These are phyloP conservation scores for Tolypeutes matacus DNA, from an alignment of 2,797 vertebrate species.

Conservation along the genomic window DNA sequence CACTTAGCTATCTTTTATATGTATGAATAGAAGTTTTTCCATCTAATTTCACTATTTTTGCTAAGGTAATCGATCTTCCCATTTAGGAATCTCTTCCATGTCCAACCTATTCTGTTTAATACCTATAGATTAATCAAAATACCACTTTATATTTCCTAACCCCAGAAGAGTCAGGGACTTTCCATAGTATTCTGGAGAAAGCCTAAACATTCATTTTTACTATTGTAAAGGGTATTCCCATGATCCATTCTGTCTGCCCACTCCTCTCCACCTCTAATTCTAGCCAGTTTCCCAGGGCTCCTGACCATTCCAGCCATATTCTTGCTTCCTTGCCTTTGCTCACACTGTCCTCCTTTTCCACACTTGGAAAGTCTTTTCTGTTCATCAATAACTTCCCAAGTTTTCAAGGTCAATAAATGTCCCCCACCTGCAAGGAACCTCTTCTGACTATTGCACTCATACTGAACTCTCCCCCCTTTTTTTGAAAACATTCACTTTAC, in stretches of 20 bases:
- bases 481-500: neutral
- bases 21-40: neutral
- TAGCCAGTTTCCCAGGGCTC: neutral
- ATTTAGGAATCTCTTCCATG: neutral
- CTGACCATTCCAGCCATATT: neutral
- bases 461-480: neutral
- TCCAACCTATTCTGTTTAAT: conserved; percentile 23
- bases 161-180: neutral
- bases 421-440: neutral
- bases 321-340: neutral
- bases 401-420: neutral
- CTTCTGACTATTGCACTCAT: neutral
- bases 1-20: neutral
- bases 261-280: neutral
- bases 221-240: neutral
- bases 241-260: neutral
- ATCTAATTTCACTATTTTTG: neutral
- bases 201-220: neutral
- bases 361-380: neutral
- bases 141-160: neutral
- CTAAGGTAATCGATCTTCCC: neutral
- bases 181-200: neutral
- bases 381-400: neutral
- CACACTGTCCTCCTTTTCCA: neutral
- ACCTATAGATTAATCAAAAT: neutral